Evolutionary conservation across 2,888 invertebrate species (phyloP), one percentile per base, ranked within the genome.

Genomic region (Sericinus montela): DNA sequence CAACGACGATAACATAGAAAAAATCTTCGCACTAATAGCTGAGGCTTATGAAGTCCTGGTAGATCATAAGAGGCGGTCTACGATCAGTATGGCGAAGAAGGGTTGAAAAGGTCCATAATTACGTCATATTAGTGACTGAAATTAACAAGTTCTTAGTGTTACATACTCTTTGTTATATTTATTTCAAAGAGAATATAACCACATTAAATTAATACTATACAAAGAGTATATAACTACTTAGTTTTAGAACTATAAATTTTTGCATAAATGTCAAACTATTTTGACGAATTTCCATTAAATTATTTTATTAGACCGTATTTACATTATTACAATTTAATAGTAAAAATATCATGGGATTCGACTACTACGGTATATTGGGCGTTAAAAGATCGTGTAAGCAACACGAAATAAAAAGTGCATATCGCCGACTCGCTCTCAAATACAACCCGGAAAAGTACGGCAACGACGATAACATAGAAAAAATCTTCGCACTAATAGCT

Each of bases 1-100:
- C 48, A 69, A 81, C 30, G 86, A 87, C 45, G 80, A 82, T n/a
- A 84, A 82, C 53, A 80, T 87, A 60, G 74, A 81, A 54, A 71
- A 83, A 46, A 85, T 92, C 57, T 94, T 94, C 71, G 75, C 90
- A 2, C 77, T 93, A 14, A 90, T 94, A 43, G 93, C 92, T 25
- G 95, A 95, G 85, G 95, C 96, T 0, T 96, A 93, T 71, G 95
- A 96, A 63, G 93, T 95, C 7, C 83, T 96, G 19, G 91, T 92
- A 1, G 88, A 94, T 73, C 91, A 93, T 34, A 80, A 92, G 53
- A 82, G 48, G 93, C 95, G 10, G 92, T 97, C 11, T 98, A 94
- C 81, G 97, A 97, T 78, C 95, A 95, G 65, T 97, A 94, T 77
- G 97, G 97, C 0, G 97, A 97, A 76, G 94, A 94, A 64, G 97